Base-by-base conservation (phyloP, 2,888 invertebrate genomes). In the Latrodectus hesperus region DNA sequence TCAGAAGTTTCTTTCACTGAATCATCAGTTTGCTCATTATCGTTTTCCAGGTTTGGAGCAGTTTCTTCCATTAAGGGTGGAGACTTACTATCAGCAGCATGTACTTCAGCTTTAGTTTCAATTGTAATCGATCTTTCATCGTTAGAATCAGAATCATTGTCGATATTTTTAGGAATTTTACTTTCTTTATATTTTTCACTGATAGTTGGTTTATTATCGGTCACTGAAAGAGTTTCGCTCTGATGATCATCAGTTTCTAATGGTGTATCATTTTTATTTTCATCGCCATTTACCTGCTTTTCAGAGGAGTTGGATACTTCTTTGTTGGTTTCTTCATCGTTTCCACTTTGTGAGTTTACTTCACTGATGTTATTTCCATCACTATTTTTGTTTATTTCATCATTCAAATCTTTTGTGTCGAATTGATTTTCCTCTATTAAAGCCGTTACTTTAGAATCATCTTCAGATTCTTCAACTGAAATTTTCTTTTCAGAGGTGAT, bases 71-170 rank as follows among this genome's bases (percentile, higher is more conserved):
- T 14, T 51, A 84, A 16, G 8, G 71, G 64, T 2, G 85, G 85
- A 49, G 85, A 86, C 9, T 52, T 26, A 71, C 80, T 80, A 8
- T 86, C 85, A 16, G 80, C 53, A 12, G 85, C 85, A 53, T 86
- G 85, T 0, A 86, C 80, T 76, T 86, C 85, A 8, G 85, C 85
- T 53, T 76, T 55, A 9, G 80, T 80, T 70, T 85, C 84, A 22
- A 85, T 85, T 16, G 80, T 80, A 64, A 80, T 71, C 10, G 83
- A 75, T 52, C 70, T 68, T 22, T 83, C 84, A 49, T 86, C 85
- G 22, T 80, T 80, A 0, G 85, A 86, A 76, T 86, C 85, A 2
- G 80, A 81, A 72, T 86, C 85, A 9, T 85, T 85, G 22, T 86
- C 85, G n/a, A 80, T 14, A 14, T 60, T 17, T 71, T 86, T 80